phyloP scores from a whole-genome alignment of 2,797 vertebrate species.

The Sebastes taczanowskii region DNA sequence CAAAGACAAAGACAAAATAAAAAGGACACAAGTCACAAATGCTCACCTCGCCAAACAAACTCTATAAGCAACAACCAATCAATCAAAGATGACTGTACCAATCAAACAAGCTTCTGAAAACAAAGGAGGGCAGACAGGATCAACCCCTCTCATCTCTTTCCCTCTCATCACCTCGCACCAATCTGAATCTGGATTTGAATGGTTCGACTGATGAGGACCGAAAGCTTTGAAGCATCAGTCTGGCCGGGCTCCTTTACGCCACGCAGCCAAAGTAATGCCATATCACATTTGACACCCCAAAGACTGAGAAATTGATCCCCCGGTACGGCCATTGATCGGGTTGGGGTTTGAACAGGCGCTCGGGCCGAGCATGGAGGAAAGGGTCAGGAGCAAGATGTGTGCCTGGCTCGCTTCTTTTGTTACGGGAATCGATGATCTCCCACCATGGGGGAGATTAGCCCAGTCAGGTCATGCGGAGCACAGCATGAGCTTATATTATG shows the following conservation, averaged over 20 bases:
- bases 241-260: slow-evolving; percentile 23
- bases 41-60: background rate
- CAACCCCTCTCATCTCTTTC: slow-evolving; percentile 17
- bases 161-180: slow-evolving; percentile 22
- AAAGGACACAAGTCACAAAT: background rate
- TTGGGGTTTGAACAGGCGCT: slow-evolving; percentile 58
- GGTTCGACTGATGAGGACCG: slow-evolving; percentile 45
- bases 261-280: slow-evolving; percentile 49
- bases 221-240: slow-evolving; percentile 67
- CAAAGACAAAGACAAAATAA: background rate
- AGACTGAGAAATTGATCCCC: slow-evolving; percentile 72
- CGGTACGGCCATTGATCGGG: slow-evolving; percentile 67
- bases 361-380: slow-evolving; percentile 28
- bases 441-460: slow-evolving; percentile 62
- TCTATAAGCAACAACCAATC: background rate
- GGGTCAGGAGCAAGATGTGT: slow-evolving; percentile 58
- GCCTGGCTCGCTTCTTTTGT: slow-evolving; percentile 66
- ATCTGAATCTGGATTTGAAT: slow-evolving; percentile 57
- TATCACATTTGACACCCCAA: slow-evolving; percentile 70
- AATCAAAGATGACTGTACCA: slow-evolving; percentile 6
- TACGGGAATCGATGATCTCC: slow-evolving; percentile 68
- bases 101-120: slow-evolving; percentile 6
- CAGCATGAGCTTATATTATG: slow-evolving; percentile 17
- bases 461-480: slow-evolving; percentile 43
- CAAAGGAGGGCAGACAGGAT: background rate